phyloP scores from a whole-genome alignment of 2,797 vertebrate species.

The Hozukius guyotensis region DNA sequence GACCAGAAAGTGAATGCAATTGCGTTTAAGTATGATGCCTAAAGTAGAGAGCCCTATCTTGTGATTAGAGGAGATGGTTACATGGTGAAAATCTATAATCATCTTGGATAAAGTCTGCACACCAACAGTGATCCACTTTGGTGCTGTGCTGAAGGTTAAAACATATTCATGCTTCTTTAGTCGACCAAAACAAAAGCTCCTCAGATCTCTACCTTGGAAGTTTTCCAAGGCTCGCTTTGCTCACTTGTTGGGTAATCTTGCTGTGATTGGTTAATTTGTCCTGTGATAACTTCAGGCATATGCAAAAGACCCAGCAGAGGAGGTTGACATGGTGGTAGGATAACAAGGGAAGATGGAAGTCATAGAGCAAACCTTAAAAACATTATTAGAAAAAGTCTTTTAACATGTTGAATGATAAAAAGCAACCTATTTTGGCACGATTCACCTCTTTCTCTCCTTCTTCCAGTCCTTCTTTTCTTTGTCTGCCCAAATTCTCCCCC shows the following conservation, averaged over 20 bases:
- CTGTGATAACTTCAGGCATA: neutral
- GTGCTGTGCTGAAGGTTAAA: constrained; percentile 14
- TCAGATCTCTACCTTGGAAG: constrained; percentile 1
- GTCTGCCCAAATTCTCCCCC: neutral
- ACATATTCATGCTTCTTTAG: constrained; percentile 5
- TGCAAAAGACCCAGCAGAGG: neutral
- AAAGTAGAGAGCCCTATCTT: constrained; percentile 19
- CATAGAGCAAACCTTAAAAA: neutral
- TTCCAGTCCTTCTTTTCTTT: neutral
- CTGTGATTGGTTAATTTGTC: constrained; percentile 39
- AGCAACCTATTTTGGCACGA: neutral
- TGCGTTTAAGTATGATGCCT: constrained; percentile 34
- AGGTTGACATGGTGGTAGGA: neutral
- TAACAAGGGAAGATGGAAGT: neutral
- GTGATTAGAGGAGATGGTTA: constrained; percentile 46
- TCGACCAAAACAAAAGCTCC: constrained; percentile 24
- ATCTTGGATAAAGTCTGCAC: constrained; percentile 19
- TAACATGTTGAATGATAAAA: neutral
- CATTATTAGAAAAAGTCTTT: neutral
- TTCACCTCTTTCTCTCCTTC: neutral
- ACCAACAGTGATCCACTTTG: constrained; percentile 7
- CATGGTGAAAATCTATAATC: constrained; percentile 44
- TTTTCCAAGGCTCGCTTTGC: neutral
- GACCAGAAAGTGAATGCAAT: constrained; percentile 24
- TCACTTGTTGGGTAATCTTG: constrained; percentile 14